Evolutionary conservation across 2,888 invertebrate genomes (phyloP).

Genomic region (Ypsolopha scabrella): DNA sequence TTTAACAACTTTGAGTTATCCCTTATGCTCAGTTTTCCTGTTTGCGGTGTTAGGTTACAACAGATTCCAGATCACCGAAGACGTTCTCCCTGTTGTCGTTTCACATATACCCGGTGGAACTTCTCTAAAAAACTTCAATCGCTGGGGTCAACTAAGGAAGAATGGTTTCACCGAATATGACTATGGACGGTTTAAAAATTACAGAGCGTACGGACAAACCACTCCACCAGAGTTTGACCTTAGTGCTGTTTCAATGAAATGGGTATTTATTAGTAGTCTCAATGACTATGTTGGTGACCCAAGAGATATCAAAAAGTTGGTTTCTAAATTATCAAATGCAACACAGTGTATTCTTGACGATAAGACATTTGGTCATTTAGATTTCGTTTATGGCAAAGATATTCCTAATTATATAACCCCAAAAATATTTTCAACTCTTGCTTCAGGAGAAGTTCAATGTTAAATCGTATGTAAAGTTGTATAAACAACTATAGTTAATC

Average conservation of each 20-base stretch:
- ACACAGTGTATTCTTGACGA: background rate
- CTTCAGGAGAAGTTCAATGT: too few species aligned
- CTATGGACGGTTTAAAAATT: background rate
- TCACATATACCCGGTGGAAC: slow-evolving; percentile 24
- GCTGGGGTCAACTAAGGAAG: slow-evolving; percentile 21
- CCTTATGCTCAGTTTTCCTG: background rate
- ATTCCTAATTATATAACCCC: too few species aligned
- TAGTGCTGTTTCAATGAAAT: background rate
- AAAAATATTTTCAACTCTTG: too few species aligned
- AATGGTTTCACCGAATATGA: background rate
- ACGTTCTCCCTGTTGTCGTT: slow-evolving; percentile 8
- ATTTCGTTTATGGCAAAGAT: too few species aligned
- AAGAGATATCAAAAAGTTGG: background rate
- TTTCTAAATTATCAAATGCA: too few species aligned
- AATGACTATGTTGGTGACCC: background rate
- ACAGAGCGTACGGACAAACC: background rate
- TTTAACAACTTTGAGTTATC: background rate
- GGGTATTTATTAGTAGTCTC: background rate
- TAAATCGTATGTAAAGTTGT: too few species aligned
- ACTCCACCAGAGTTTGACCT: background rate
- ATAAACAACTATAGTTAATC: too few species aligned
- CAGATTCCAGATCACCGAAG: background rate
- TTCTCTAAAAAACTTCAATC: slow-evolving; percentile 19
- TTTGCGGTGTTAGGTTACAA: background rate
- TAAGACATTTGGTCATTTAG: background rate